Evolutionary conservation across 1,140 invertebrate species (phyloP).

Genomic region (Lutraria rhynchaena): DNA sequence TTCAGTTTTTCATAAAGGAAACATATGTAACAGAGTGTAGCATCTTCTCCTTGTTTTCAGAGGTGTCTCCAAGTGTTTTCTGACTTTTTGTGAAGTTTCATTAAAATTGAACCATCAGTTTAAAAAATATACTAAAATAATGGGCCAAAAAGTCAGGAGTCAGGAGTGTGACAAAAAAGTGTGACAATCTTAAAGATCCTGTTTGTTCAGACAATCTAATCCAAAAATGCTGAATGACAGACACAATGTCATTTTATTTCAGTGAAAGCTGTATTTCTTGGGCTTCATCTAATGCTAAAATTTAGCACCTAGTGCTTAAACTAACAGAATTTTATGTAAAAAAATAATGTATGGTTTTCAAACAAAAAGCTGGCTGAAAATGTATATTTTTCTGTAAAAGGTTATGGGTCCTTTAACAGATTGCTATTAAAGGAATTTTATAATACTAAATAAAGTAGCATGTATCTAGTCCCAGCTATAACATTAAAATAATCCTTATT

Average conservation of each 20-base stretch:
- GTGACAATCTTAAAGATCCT: slow-evolving; percentile 17
- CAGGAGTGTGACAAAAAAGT: slow-evolving; percentile 21
- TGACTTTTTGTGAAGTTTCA: slow-evolving; percentile 1
- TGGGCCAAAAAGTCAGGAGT: slow-evolving; percentile 13
- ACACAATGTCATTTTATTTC: neutral
- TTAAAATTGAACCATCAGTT: slow-evolving; percentile 16
- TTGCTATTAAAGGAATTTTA: slow-evolving; percentile 6
- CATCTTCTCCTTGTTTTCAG: slow-evolving; percentile 9
- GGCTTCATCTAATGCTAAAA: slow-evolving; percentile 4
- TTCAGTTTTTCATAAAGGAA: slow-evolving; percentile 8
- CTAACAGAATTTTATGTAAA: neutral
- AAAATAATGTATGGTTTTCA: neutral
- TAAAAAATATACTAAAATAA: slow-evolving; percentile 16
- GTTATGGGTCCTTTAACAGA: neutral
- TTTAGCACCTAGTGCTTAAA: slow-evolving; percentile 3
- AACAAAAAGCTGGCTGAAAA: neutral
- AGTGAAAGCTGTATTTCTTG: slow-evolving; percentile 7
- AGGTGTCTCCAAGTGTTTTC: neutral
- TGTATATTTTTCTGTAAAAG: slow-evolving; percentile 1
- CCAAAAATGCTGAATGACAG: neutral
- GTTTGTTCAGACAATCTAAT: neutral
- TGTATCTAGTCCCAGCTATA: slow-evolving; percentile 13
- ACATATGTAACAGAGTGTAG: slow-evolving; percentile 10
- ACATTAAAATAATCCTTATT: neutral
- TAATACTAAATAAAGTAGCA: neutral